A percentile compares a stretch with the other conserved stretches of the same genome.
phyloP scores from a whole-genome alignment of 2,888 invertebrate genomes.

The Heliothis peltigera region DNA sequence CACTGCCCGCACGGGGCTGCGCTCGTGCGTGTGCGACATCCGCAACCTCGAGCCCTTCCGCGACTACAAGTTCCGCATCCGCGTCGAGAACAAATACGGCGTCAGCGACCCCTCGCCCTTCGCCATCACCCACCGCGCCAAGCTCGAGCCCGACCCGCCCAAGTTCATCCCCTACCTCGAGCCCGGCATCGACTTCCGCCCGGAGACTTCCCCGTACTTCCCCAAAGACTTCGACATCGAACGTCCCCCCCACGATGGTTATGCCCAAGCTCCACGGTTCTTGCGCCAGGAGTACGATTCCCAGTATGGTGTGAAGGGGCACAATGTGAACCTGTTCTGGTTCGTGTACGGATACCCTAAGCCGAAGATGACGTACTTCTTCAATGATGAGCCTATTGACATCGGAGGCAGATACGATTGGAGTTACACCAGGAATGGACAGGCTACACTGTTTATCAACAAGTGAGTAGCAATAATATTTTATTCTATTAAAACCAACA shows the following conservation, averaged over 20 bases:
- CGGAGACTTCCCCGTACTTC: slow-evolving; percentile 96
- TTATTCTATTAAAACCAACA: too few species aligned
- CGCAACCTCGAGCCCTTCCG: slow-evolving; percentile 97
- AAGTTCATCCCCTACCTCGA: slow-evolving; percentile 94
- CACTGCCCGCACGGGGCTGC: slow-evolving; percentile 95
- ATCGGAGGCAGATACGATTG: slow-evolving; percentile 95
- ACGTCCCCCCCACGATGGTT: slow-evolving; percentile 95
- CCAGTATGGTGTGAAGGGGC: slow-evolving; percentile 97
- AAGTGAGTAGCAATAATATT: slow-evolving; percentile 92
- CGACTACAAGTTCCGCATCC: slow-evolving; percentile 98
- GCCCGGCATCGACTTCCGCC: slow-evolving; percentile 95
- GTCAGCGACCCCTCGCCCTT: slow-evolving; percentile 98
- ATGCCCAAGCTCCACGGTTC: slow-evolving; percentile 96
- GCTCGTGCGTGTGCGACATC: slow-evolving; percentile 97
- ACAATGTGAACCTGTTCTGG: slow-evolving; percentile 97
- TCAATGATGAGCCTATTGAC: slow-evolving; percentile 95
- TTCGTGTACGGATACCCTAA: slow-evolving; percentile 99
- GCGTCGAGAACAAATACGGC: slow-evolving; percentile 99
- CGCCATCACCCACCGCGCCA: slow-evolving; percentile 94
- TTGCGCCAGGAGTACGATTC: slow-evolving; percentile 95
- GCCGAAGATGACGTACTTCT: slow-evolving; percentile 97
- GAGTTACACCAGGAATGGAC: slow-evolving; percentile 97
- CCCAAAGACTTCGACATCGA: slow-evolving; percentile 98
- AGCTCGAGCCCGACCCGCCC: slow-evolving; percentile 94
- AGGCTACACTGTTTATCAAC: slow-evolving; percentile 96